These are phyloP conservation scores for human DNA, from an alignment of 2,113 vertebrate genomes.

Conservation along the genomic window DNA sequence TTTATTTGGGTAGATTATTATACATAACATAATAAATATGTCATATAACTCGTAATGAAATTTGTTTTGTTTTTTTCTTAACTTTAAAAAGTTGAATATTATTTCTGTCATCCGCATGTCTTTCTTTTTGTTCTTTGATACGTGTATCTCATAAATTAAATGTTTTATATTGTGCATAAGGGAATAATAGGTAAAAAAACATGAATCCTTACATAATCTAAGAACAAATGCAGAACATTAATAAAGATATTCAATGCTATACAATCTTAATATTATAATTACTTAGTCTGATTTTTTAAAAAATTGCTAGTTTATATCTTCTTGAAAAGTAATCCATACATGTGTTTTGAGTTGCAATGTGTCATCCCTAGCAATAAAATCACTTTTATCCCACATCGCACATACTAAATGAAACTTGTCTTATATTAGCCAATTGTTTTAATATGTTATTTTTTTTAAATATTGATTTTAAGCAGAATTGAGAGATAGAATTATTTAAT, in stretches of 20 bases:
- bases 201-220: too few species aligned
- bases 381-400: background rate
- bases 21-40: background rate
- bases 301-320: background rate
- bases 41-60: background rate
- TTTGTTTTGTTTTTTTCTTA: background rate
- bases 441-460: background rate
- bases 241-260: background rate
- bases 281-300: background rate
- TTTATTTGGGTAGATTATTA: background rate
- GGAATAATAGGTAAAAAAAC: background rate
- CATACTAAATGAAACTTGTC: background rate
- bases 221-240: background rate
- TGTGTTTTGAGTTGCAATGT: background rate
- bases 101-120: background rate
- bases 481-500: background rate
- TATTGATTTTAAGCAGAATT: background rate
- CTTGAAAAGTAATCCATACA: background rate
- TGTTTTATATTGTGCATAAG: background rate
- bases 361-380: background rate
- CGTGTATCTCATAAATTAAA: background rate
- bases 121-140: background rate
- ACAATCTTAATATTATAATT: background rate
- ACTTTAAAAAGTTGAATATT: background rate
- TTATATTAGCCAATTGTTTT: background rate